These are phyloP conservation scores for Lepus europaeus DNA, from an alignment of 2,113 vertebrate species.

Conservation along the genomic window DNA sequence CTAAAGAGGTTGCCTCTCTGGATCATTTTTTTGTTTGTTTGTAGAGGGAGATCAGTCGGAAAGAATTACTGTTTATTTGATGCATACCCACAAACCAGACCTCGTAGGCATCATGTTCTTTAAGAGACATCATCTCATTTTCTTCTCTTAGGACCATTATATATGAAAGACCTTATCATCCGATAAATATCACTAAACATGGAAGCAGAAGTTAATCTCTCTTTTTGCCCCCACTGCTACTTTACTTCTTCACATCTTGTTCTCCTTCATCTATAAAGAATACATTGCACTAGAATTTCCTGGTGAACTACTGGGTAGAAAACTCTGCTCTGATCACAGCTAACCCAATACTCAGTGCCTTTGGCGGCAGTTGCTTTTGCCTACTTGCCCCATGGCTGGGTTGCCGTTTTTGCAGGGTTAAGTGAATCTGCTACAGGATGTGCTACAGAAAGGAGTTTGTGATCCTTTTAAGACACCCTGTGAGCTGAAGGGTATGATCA, in stretches of 20 bases:
- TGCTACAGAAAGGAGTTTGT: neutral
- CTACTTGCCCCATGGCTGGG: neutral
- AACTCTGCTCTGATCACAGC: neutral
- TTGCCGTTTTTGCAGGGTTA: conserved; percentile 41
- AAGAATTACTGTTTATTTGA: conserved; percentile 30
- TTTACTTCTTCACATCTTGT: neutral
- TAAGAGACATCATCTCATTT: neutral
- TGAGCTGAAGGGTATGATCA: conserved; percentile 11
- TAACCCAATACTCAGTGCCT: neutral
- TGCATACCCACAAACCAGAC: neutral
- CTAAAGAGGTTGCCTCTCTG: neutral
- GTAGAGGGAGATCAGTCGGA: conserved; percentile 18
- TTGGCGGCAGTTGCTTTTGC: neutral
- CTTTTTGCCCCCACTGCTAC: conserved; percentile 39
- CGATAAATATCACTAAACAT: neutral
- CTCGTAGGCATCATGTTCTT: neutral
- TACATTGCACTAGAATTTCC: neutral
- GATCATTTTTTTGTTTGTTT: neutral
- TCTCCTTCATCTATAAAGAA: neutral
- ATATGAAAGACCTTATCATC: neutral
- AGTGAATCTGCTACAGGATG: neutral
- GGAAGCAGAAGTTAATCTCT: conserved; percentile 30
- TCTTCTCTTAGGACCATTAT: neutral
- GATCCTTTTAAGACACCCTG: neutral
- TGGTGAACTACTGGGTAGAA: neutral